phyloP scores from a whole-genome alignment of 2,888 invertebrate species.

The Cantharis rufa region DNA sequence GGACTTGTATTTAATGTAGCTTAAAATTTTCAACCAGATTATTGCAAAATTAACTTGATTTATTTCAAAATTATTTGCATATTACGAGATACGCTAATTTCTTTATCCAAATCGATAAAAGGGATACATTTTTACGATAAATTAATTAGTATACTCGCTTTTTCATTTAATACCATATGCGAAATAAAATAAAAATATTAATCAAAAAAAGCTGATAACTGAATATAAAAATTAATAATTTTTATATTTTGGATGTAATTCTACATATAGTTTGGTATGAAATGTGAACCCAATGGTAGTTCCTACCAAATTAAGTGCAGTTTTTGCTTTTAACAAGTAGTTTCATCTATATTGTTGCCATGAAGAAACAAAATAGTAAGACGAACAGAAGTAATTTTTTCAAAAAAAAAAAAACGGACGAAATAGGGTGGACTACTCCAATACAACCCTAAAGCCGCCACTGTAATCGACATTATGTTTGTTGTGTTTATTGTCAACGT shows the following conservation, averaged over 20 bases:
- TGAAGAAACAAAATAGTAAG: no score
- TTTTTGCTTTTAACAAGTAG: no score
- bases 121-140: not conserved
- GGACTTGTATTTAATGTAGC: not conserved
- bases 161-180: not conserved
- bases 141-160: not conserved
- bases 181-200: not conserved
- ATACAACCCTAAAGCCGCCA: no score
- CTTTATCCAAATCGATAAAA: not conserved
- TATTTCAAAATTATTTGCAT: not conserved
- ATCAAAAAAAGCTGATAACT: not conserved
- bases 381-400: no score
- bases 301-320: no score
- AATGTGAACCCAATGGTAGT: no score
- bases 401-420: no score
- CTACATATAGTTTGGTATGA: no score
- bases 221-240: not conserved
- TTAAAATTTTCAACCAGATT: not conserved
- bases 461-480: not conserved
- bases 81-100: not conserved
- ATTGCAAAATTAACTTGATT: not conserved
- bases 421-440: no score
- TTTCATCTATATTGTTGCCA: no score
- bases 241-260: not conserved
- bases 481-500: not conserved